Conservation (phyloP, 2,113 vertebrate genomes). For the Vanacampus margaritifer region DNA sequence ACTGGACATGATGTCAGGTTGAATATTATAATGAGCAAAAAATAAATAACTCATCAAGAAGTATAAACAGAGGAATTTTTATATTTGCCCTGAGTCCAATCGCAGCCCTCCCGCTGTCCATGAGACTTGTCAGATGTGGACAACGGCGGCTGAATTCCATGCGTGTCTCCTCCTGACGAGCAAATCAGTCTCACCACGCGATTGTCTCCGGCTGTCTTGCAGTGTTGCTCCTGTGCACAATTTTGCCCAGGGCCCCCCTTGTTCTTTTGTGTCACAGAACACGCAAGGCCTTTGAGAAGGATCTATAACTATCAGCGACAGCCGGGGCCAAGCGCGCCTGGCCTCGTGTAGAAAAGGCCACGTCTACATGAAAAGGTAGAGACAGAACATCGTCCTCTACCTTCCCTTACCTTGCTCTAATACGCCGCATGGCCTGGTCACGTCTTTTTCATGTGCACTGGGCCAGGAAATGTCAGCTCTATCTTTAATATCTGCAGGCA, state of each 20-base stretch:
- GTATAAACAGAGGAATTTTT: constrained; percentile 55
- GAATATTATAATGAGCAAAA: constrained; percentile 72
- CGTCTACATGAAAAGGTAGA: constrained; percentile 60
- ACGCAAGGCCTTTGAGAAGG: constrained; percentile 50
- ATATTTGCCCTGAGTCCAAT: constrained; percentile 67
- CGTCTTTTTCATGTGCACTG: constrained; percentile 32
- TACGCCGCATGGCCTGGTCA: constrained; percentile 26
- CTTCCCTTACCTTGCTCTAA: constrained; percentile 48
- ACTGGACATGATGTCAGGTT: constrained; percentile 71
- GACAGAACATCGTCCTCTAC: constrained; percentile 36
- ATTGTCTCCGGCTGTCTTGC: constrained; percentile 48
- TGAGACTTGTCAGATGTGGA: constrained; percentile 57
- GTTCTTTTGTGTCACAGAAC: constrained; percentile 59
- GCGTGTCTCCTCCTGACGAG: constrained; percentile 51
- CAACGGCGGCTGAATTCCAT: constrained; percentile 54
- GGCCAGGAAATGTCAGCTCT: constrained; percentile 39
- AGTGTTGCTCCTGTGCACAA: constrained; percentile 33
- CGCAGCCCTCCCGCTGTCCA: constrained; percentile 45
- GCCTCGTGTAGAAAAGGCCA: constrained; percentile 60
- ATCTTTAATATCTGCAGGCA: constrained; percentile 51
- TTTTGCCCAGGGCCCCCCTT: constrained; percentile 54
- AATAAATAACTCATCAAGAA: constrained; percentile 68
- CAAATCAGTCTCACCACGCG: constrained; percentile 57
- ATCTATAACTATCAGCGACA: constrained; percentile 71
- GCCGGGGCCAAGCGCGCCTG: constrained; percentile 42